phyloP scores from a whole-genome alignment of 2,113 vertebrate genomes.

The Etheostoma spectabile region DNA sequence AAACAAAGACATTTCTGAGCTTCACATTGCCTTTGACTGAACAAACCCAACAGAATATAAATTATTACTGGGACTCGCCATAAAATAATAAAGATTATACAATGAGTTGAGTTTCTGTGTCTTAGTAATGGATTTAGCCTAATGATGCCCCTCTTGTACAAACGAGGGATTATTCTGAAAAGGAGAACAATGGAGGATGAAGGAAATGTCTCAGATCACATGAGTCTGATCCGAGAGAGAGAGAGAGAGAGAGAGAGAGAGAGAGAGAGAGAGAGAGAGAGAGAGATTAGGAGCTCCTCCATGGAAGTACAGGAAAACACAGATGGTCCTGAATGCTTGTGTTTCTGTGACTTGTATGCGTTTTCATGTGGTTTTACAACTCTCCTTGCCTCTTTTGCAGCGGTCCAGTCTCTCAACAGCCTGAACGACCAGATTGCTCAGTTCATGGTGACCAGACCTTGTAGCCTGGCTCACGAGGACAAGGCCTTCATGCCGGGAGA shows the following conservation, averaged over 20 bases:
- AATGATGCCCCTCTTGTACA: conserved; percentile 70
- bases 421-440: conserved; percentile 96
- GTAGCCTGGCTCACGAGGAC: conserved; percentile 86
- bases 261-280: neutral
- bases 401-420: conserved; percentile 93
- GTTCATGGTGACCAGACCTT: conserved; percentile 91
- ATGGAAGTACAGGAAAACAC: neutral
- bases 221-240: conserved; percentile 27
- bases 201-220: conserved; percentile 35
- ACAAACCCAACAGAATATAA: conserved; percentile 28
- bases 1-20: conserved; percentile 10
- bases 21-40: neutral
- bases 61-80: conserved; percentile 33
- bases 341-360: neutral
- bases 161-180: conserved; percentile 73
- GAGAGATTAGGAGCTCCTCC: conserved; percentile 12
- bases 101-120: conserved; percentile 57
- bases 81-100: conserved; percentile 60
- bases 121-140: conserved; percentile 72
- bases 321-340: neutral
- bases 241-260: neutral
- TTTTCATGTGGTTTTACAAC: neutral
- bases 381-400: conserved; percentile 73
- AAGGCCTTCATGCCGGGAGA: conserved; percentile 88
- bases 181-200: conserved; percentile 48